Evolutionary conservation across 2,888 invertebrate species (phyloP), one percentile per base, ranked within the genome.

Genomic region (Temnothorax rugatulus): DNA sequence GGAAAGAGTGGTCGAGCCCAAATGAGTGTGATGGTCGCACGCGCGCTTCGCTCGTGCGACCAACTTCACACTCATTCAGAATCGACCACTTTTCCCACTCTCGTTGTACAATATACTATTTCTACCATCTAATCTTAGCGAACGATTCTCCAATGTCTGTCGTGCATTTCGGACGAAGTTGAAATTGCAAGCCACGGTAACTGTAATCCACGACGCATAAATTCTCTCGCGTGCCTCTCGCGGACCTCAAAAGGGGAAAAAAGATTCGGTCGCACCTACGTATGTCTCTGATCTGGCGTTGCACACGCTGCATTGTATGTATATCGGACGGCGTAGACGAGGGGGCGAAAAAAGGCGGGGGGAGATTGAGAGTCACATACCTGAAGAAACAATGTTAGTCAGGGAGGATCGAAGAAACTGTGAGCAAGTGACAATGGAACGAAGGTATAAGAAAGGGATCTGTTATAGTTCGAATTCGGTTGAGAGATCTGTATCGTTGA

Each of bases 251-350:
- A 85, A 84, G n/a, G 34, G 18, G 7, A 54, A 52, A 64, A 68
- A 77, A 52, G 52, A 15, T 73, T 41, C 57, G 84, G 87, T 90
- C 90, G 88, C 87, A 85, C 91, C 89, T 91, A 88, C 84, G 83
- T 91, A 86, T 86, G 86, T 89, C 91, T 89, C 92, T 89, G 89
- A 91, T 91, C 90, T 82, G 87, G 91, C 88, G 86, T 86, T 79
- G 92, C 92, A 90, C 90, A 88, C 89, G 87, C 82, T 79, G 92
- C 92, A 94, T 94, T 94, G 94, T 94, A 94, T 94, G 94, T 93
- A 94, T 94, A 94, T 94, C 91, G 91, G 68, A 59, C 73, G 85
- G 47, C 59, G 83, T 84, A 87, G 87, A 86, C 76, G 76, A 66
- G 79, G 64, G 64, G 69, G 66, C 75, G 47, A 44, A 2, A 25